A percentile compares a stretch with the other conserved stretches of the same genome.
phyloP scores from a whole-genome alignment of 2,797 vertebrate species.

The Enteromius afrohamiltoni region DNA sequence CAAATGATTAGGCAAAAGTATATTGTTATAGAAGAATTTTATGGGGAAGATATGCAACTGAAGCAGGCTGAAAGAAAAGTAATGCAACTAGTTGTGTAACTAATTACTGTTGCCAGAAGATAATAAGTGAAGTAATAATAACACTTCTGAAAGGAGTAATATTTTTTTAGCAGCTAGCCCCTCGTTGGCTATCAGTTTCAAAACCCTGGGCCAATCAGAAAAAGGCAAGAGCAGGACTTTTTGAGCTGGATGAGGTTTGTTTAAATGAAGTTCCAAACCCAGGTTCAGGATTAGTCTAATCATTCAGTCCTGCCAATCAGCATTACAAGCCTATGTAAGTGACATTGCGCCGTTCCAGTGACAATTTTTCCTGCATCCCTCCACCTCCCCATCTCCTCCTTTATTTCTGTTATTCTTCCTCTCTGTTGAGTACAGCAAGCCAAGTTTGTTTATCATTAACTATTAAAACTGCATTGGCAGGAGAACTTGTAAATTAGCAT shows the following conservation, averaged over 20 bases:
- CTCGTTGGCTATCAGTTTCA: background rate
- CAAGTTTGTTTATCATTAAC: background rate
- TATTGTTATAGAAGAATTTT: no score
- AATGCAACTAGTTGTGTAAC: background rate
- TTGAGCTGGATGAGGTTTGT: background rate
- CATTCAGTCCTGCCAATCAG: background rate
- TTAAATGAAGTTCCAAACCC: background rate
- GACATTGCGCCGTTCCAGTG: background rate
- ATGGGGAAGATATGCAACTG: background rate
- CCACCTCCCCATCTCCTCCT: background rate
- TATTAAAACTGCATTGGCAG: background rate
- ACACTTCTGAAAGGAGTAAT: background rate
- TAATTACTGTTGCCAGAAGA: background rate
- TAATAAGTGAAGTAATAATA: background rate
- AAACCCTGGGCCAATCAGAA: background rate
- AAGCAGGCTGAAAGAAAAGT: background rate
- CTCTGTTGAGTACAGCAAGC: background rate
- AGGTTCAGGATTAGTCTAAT: background rate
- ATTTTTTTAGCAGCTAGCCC: background rate
- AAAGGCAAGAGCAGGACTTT: background rate
- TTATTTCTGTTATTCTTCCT: background rate
- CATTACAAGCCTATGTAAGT: background rate
- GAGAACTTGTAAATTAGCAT: background rate
- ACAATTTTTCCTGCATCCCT: background rate
- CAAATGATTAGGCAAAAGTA: no score